Conservation (phyloP, 2,797 vertebrate species). For the Coreius guichenoti region DNA sequence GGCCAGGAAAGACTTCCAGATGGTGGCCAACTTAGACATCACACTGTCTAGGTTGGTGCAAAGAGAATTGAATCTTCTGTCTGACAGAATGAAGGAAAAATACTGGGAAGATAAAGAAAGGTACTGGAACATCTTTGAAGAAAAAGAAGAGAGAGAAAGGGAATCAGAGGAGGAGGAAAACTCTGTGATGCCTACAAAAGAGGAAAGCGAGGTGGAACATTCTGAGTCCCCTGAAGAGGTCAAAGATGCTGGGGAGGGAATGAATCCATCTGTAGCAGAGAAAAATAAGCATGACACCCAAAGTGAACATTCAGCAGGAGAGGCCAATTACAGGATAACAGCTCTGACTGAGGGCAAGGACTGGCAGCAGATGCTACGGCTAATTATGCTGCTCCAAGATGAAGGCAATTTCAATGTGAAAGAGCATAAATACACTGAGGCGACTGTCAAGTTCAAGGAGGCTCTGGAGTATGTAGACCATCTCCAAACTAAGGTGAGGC, state of each 20-base stretch:
- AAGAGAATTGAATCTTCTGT: conserved; percentile 73
- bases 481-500: conserved; percentile 75
- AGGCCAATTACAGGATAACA: conserved; percentile 24
- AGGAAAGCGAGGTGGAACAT: not conserved
- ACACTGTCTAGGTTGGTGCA: conserved; percentile 69
- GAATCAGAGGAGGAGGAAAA: conserved; percentile 44
- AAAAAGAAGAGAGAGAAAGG: conserved; percentile 43
- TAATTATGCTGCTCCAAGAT: conserved; percentile 78
- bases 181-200: conserved; percentile 7
- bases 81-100: conserved; percentile 83
- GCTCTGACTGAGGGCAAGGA: conserved; percentile 68
- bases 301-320: conserved; percentile 38
- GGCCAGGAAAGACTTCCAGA: conserved; percentile 70
- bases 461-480: conserved; percentile 76
- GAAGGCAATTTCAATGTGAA: conserved; percentile 80
- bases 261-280: conserved; percentile 36
- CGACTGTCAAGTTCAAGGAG: conserved; percentile 75
- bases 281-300: conserved; percentile 13
- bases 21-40: conserved; percentile 70
- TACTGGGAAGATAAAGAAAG: conserved; percentile 84
- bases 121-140: conserved; percentile 83
- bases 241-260: not conserved
- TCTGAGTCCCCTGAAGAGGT: conserved; percentile 36
- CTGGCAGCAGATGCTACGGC: conserved; percentile 81
- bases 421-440: conserved; percentile 71